A percentile compares a stretch with the other conserved stretches of the same genome.
These are phyloP conservation scores for Petromus typicus DNA, from an alignment of 2,113 vertebrate species.

Conservation along the genomic window DNA sequence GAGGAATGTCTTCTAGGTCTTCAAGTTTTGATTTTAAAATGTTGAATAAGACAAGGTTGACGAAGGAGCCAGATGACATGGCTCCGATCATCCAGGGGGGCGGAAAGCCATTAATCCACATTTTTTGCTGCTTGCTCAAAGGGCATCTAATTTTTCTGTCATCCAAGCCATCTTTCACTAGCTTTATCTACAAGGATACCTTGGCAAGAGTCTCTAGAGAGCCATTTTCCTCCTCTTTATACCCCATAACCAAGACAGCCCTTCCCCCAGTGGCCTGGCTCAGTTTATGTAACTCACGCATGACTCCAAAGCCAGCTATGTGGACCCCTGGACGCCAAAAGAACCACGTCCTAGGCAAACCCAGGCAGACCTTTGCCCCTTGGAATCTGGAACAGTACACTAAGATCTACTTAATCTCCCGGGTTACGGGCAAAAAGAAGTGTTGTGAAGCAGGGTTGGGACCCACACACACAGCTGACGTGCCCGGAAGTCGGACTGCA, in stretches of 20 bases:
- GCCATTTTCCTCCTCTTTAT: neutral
- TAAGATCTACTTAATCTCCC: neutral
- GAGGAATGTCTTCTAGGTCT: constrained; percentile 21
- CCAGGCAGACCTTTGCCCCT: neutral
- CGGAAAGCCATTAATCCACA: constrained; percentile 11
- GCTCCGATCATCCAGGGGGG: neutral
- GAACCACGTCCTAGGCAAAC: neutral
- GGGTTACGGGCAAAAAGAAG: neutral
- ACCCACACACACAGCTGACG: neutral
- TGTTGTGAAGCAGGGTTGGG: neutral
- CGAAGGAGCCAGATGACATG: neutral
- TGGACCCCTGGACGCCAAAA: neutral
- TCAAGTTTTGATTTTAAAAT: constrained; percentile 54
- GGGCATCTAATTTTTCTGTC: neutral
- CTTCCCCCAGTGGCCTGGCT: neutral
- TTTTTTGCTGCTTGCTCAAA: neutral
- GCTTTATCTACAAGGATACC: constrained; percentile 37
- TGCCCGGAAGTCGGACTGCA: neutral
- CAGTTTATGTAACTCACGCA: neutral
- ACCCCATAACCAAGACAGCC: neutral
- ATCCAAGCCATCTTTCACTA: constrained; percentile 38
- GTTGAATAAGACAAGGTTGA: neutral
- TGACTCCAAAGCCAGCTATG: neutral
- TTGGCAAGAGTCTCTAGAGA: constrained; percentile 23
- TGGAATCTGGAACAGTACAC: neutral